phyloP scores from a whole-genome alignment of 2,888 invertebrate genomes.

The Thumatha senex region DNA sequence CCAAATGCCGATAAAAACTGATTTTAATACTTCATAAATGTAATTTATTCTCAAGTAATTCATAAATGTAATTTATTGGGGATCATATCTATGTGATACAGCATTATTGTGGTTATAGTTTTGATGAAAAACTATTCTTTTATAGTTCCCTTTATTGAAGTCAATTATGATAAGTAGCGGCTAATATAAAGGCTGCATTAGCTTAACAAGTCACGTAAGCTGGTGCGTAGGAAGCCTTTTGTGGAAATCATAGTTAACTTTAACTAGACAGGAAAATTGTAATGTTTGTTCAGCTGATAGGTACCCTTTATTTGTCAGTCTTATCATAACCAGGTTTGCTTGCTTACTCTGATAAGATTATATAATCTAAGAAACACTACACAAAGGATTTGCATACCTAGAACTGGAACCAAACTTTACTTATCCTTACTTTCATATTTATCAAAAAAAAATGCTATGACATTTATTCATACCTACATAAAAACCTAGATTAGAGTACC shows the following conservation, averaged over 20 bases:
- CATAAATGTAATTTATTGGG: background rate
- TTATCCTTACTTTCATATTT: too few species aligned
- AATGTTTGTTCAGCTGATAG: conserved; percentile 2
- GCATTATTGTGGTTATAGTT: background rate
- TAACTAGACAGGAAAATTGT: conserved; percentile 4
- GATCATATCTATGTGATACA: background rate
- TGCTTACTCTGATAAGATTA: conserved; percentile 4
- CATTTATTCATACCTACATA: too few species aligned
- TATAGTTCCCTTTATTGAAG: conserved; percentile 56
- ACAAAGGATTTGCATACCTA: background rate
- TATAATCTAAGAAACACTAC: background rate
- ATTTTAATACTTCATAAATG: too few species aligned
- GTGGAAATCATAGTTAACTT: background rate
- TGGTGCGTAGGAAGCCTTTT: background rate
- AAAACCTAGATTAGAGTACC: too few species aligned
- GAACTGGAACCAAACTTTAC: background rate
- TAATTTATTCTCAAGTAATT: too few species aligned
- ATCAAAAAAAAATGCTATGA: too few species aligned
- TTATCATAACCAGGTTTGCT: conserved; percentile 1
- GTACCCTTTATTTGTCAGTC: conserved; percentile 1
- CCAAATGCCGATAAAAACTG: too few species aligned
- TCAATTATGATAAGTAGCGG: conserved; percentile 57
- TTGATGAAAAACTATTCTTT: conserved; percentile 30
- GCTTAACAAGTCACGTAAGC: conserved; percentile 49
- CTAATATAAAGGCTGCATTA: conserved; percentile 45